Percentiles rank a stretch among this genome's conserved stretches.
Conservation (phyloP, 53 echinoderm and acorn worm genomes). For the Mesocentrotus franciscanus region DNA sequence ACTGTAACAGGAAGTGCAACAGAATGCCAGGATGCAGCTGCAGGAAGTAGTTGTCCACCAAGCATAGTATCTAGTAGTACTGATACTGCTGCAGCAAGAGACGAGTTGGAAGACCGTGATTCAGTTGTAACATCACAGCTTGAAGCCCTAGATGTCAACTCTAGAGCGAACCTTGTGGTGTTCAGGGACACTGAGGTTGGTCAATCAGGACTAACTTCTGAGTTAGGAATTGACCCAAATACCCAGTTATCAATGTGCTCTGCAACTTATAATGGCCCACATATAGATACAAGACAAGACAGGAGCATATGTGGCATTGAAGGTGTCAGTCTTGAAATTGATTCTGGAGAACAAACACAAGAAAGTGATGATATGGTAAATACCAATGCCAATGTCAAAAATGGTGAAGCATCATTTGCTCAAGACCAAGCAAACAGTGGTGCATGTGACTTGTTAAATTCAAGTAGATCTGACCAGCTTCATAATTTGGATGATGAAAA, state of each 20-base stretch:
- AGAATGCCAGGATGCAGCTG: neutral
- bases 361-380: neutral
- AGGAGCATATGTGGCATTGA: neutral
- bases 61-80: too few species aligned
- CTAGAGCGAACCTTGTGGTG: neutral
- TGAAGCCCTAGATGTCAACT: neutral
- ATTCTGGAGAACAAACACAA: neutral
- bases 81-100: too few species aligned
- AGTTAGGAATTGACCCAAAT: neutral
- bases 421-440: neutral
- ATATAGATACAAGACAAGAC: neutral
- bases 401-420: neutral
- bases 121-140: neutral
- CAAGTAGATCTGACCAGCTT: neutral
- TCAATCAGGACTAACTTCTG: neutral
- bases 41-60: too few species aligned
- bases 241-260: neutral
- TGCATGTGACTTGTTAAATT: neutral
- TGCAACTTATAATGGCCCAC: neutral
- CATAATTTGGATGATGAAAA: neutral
- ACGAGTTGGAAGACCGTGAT: neutral
- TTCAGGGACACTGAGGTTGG: neutral
- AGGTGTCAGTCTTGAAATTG: slow-evolving; percentile 5
- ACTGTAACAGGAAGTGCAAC: neutral
- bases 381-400: neutral